Conservation (phyloP, 37 sponge, comb jelly and placozoan species). For the Cliona cf. orientalis region DNA sequence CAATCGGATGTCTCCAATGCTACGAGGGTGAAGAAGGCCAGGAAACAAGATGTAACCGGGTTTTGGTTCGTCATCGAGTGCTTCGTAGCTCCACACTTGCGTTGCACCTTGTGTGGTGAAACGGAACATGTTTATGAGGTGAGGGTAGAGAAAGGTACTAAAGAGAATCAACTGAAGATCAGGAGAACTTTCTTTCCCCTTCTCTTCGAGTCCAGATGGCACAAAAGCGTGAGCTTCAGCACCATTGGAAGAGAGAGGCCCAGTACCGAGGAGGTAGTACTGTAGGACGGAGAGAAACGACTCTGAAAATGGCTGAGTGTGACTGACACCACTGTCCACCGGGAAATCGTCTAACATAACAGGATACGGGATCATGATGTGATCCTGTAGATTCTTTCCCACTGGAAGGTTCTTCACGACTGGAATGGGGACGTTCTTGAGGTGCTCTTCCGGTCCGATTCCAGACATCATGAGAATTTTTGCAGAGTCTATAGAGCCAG, state of each 20-base stretch:
- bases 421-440: constrained; percentile 28
- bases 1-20: constrained; percentile 61
- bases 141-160: not conserved
- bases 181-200: not conserved
- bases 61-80: not conserved
- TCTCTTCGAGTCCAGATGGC: constrained; percentile 5
- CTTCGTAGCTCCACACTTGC: constrained; percentile 48
- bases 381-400: constrained; percentile 89
- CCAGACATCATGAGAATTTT: constrained; percentile 85
- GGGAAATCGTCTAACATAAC: constrained; percentile 20
- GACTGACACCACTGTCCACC: not conserved
- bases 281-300: constrained; percentile 22
- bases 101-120: not conserved
- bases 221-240: constrained; percentile 56
- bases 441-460: constrained; percentile 76
- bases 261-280: constrained; percentile 40
- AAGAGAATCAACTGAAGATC: constrained; percentile 54
- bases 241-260: constrained; percentile 44
- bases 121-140: not conserved
- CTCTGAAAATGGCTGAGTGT: constrained; percentile 7
- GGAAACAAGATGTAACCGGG: constrained; percentile 44
- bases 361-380: constrained; percentile 62
- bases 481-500: constrained; percentile 77
- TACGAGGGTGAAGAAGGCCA: constrained; percentile 62
- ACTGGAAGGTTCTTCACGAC: constrained; percentile 73